Evolutionary conservation across 1,140 invertebrate species (phyloP), one percentile per base, ranked within the genome.

Genomic region (Apis dorsata): DNA sequence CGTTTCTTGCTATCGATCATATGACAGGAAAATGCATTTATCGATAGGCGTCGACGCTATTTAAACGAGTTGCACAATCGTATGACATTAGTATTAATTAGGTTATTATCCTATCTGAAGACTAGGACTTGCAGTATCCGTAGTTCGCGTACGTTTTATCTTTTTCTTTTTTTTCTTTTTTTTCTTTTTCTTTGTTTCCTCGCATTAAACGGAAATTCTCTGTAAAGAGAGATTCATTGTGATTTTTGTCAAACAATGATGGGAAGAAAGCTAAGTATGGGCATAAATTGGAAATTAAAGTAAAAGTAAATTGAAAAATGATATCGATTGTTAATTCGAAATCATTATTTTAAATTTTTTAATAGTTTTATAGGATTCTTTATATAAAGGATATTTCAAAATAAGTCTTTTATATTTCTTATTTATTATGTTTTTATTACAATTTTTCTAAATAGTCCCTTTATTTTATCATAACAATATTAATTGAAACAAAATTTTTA

Each of bases 21-120:
- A 68, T 3, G 19, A 73, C 53, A 44, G 24, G 71, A 79, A 49
- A 21, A 72, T 55, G 69, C 79, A 65, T 73, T 80, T 80, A 80
- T 12, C 24, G 28, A 72, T 10, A 51, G 13, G 7, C 24, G 69
- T 63, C 13, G 66, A 44, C 5, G 34, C 57, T 63, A 57, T 79
- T 71, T 44, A 71, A 71, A 49, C 49, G 59, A 63, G 57, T 28
- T 70, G 28, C 76, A 59, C 65, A 28, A 59, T 51, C 49, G 10
- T 60, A 13, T 15, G 34, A 49, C 11, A 8, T 28, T 74, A 57
- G 60, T 55, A 55, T 74, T 65, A 74, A 28, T 65, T 57, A 28
- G 51, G 19, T 11, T 81, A 75, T 60, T 57, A 24, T 53, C 0
- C 53, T 28, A 17, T 1, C 10, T 17, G 17, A 55, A 34, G 62